These are phyloP conservation scores for Condylostylus longicornis DNA, from an alignment of 1,140 invertebrate genomes.

Conservation along the genomic window DNA sequence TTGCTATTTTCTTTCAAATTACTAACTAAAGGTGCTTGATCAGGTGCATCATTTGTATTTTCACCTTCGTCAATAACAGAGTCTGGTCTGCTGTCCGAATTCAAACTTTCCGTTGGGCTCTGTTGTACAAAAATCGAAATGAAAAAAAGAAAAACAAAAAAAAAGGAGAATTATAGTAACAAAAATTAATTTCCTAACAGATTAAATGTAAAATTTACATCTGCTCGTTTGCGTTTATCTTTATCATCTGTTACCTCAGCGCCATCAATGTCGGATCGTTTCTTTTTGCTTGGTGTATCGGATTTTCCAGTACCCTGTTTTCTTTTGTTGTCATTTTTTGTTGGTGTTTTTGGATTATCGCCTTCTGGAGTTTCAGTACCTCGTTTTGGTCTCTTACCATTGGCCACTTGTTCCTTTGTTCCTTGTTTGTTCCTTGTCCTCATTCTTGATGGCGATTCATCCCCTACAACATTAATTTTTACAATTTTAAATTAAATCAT, in stretches of 20 bases:
- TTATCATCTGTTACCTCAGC: slow-evolving; percentile 27
- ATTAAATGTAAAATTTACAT: not conserved
- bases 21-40: slow-evolving; percentile 12
- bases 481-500: not conserved
- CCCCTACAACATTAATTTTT: slow-evolving; percentile 27
- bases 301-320: slow-evolving; percentile 49
- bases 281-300: slow-evolving; percentile 56
- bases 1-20: not conserved
- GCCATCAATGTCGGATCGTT: slow-evolving; percentile 36
- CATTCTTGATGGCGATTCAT: slow-evolving; percentile 71
- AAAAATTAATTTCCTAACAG: too few species aligned
- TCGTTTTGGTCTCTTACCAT: slow-evolving; percentile 45
- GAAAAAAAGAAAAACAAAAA: too few species aligned
- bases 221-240: slow-evolving; percentile 44
- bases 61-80: slow-evolving; percentile 63
- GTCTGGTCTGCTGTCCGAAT: slow-evolving; percentile 53
- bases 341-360: slow-evolving; percentile 40
- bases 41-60: slow-evolving; percentile 28
- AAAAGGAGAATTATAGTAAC: not conserved
- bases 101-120: slow-evolving; percentile 65
- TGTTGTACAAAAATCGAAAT: slow-evolving; percentile 20
- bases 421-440: slow-evolving; percentile 69
- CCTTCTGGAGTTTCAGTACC: slow-evolving; percentile 55
- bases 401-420: slow-evolving; percentile 56
- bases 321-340: slow-evolving; percentile 45